A percentile compares a stretch with the other conserved stretches of the same genome.
These are phyloP conservation scores for Ophthalmolycus amberensis DNA, from an alignment of 2,113 vertebrate genomes.

Conservation along the genomic window DNA sequence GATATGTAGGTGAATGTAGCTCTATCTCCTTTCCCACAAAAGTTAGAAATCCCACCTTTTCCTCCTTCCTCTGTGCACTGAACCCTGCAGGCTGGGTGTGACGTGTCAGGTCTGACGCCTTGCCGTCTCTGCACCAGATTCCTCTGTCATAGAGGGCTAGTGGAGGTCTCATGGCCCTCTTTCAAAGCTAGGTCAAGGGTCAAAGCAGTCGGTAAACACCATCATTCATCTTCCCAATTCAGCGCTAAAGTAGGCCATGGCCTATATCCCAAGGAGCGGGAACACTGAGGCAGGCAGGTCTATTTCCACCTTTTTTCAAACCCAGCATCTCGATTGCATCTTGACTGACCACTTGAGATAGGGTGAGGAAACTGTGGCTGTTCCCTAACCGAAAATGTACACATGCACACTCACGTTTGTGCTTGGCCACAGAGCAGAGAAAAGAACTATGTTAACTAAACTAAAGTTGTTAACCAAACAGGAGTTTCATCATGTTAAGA, in stretches of 20 bases:
- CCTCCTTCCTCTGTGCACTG: slow-evolving; percentile 27
- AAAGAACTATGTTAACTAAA: not conserved
- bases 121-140: slow-evolving; percentile 79
- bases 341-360: not conserved
- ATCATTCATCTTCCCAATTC: slow-evolving; percentile 51
- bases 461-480: not conserved
- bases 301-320: slow-evolving; percentile 16
- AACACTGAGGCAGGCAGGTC: slow-evolving; percentile 10
- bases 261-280: slow-evolving; percentile 4
- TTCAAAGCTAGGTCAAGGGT: slow-evolving; percentile 80
- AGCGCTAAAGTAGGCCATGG: slow-evolving; percentile 27
- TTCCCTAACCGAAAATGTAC: not conserved
- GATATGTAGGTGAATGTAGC: slow-evolving; percentile 25
- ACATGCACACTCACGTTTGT: not conserved
- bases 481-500: not conserved
- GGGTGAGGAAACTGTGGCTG: not conserved
- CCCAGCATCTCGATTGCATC: not conserved
- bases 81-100: slow-evolving; percentile 57
- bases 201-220: slow-evolving; percentile 74
- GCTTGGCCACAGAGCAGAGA: not conserved
- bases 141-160: slow-evolving; percentile 62
- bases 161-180: slow-evolving; percentile 65
- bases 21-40: slow-evolving; percentile 32
- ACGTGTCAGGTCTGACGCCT: slow-evolving; percentile 73
- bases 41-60: slow-evolving; percentile 39